phyloP scores from a whole-genome alignment of 2,888 invertebrate genomes.

The Galerucella calmariensis region DNA sequence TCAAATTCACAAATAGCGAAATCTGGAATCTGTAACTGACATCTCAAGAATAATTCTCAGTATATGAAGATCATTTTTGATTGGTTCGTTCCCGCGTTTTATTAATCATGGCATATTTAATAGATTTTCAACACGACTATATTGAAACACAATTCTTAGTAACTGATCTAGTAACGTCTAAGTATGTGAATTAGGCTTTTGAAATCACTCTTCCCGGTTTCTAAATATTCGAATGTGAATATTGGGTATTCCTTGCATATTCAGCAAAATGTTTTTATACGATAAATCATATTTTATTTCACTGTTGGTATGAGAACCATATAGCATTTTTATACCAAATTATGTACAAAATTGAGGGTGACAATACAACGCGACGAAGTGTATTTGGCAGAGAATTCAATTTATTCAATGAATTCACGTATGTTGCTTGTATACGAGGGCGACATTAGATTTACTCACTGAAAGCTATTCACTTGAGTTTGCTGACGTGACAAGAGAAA shows the following conservation, averaged over 20 bases:
- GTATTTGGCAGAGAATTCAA: slow-evolving; percentile 10
- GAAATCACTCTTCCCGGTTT: too few species aligned
- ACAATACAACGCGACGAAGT: slow-evolving; percentile 4
- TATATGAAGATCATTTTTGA: too few species aligned
- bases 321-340: slow-evolving; percentile 7
- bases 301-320: slow-evolving; percentile 2
- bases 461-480: neutral
- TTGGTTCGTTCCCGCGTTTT: too few species aligned
- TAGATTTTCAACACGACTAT: too few species aligned
- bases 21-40: too few species aligned
- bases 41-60: too few species aligned
- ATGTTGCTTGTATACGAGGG: slow-evolving; percentile 4
- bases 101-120: too few species aligned
- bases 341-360: slow-evolving; percentile 8
- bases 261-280: neutral
- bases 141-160: too few species aligned
- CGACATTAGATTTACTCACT: neutral
- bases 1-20: too few species aligned
- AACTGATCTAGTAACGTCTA: too few species aligned
- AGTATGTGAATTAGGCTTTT: too few species aligned
- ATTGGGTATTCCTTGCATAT: neutral
- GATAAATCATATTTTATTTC: slow-evolving; percentile 3
- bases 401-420: slow-evolving; percentile 10
- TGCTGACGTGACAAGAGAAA: neutral
- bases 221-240: neutral